Evolutionary conservation across 2,797 vertebrate species (phyloP).

Genomic region (Hypotaenidia philippensis): DNA sequence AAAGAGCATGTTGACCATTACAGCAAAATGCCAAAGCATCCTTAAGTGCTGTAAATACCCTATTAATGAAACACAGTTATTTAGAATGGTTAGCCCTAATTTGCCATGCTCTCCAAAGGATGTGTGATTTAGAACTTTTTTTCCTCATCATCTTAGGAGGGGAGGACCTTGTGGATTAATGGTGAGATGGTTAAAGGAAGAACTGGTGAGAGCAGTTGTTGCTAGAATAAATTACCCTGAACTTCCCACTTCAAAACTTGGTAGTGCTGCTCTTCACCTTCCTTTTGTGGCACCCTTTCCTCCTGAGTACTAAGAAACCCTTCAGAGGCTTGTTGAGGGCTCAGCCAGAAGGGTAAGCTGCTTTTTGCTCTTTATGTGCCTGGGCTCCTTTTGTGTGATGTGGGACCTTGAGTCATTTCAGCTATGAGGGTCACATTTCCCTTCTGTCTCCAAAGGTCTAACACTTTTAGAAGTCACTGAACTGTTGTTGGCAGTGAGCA

Average conservation of each 20-base stretch:
- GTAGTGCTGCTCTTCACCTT: neutral
- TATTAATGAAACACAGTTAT: neutral
- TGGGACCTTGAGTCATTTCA: neutral
- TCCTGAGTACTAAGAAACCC: neutral
- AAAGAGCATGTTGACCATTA: conserved; percentile 14
- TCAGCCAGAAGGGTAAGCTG: neutral
- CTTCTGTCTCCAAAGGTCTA: neutral
- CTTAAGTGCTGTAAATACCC: conserved; percentile 28
- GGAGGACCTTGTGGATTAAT: neutral
- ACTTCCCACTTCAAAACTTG: neutral
- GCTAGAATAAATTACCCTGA: conserved; percentile 22
- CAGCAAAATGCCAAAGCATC: neutral
- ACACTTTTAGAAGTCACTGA: neutral
- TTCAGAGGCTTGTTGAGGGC: neutral
- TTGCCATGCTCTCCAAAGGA: neutral
- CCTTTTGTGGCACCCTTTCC: neutral
- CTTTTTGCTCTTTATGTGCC: neutral
- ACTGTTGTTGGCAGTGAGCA: neutral
- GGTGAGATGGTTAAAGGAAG: neutral
- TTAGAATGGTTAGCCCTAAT: conserved; percentile 21
- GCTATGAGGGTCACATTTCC: neutral
- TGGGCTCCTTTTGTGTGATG: neutral
- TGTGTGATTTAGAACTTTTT: neutral
- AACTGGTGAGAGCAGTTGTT: neutral
- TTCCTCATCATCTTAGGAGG: neutral